Evolutionary conservation across 2,888 invertebrate genomes (phyloP).

Genomic region (Tinea pellionella): DNA sequence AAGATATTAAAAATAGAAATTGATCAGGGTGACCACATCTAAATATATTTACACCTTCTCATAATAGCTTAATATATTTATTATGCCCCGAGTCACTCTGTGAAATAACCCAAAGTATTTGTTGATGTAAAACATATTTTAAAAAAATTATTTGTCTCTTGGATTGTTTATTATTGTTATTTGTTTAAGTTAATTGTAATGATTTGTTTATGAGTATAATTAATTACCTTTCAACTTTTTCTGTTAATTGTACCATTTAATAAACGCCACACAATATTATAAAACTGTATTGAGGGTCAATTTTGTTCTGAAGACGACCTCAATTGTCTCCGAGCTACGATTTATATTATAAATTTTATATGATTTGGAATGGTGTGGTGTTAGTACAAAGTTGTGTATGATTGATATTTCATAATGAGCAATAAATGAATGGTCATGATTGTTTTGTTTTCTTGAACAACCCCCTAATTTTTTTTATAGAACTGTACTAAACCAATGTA

Average conservation of each 20-base stretch:
- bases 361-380: slow-evolving; percentile 35
- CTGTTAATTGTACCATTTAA: background rate
- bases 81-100: background rate
- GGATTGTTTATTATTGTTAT: slow-evolving; percentile 9
- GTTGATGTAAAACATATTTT: background rate
- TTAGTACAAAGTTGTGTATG: slow-evolving; percentile 61
- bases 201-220: background rate
- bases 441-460: slow-evolving; percentile 22
- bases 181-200: background rate
- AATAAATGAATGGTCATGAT: slow-evolving; percentile 57
- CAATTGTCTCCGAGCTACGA: no score
- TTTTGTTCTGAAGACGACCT: no score
- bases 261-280: no score
- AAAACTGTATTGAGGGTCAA: no score
- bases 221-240: no score
- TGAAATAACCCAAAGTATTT: background rate
- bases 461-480: no score
- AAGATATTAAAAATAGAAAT: no score
- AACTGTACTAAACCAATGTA: no score
- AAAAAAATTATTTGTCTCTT: background rate
- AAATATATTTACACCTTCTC: no score
- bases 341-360: background rate
- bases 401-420: slow-evolving; percentile 48
- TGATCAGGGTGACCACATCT: no score
- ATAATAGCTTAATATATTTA: no score